Evolutionary conservation across 2,888 invertebrate species (phyloP).

Genomic region (Morpho deidamia): DNA sequence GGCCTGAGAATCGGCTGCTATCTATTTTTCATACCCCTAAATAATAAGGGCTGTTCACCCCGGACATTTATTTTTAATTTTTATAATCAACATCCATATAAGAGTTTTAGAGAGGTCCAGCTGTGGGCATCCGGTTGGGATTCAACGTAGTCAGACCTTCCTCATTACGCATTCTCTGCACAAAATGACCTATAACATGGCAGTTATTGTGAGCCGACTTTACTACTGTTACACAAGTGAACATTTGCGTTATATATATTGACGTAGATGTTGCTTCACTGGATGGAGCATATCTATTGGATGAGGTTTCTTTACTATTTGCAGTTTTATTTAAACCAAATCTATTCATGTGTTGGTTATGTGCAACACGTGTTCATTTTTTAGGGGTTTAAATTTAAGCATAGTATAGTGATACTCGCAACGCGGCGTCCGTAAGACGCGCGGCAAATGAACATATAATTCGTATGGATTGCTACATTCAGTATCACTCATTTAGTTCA

Average conservation of each 20-base stretch:
- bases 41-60: too few relatives aligned
- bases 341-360: neutral
- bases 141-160: slow-evolving; percentile 17
- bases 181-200: slow-evolving; percentile 59
- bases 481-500: too few relatives aligned
- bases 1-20: too few relatives aligned
- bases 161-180: slow-evolving; percentile 57
- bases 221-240: slow-evolving; percentile 65
- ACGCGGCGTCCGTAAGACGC: too few relatives aligned
- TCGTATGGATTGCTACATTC: too few relatives aligned
- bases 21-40: too few relatives aligned
- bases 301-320: neutral
- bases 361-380: neutral
- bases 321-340: neutral
- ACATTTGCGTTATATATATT: slow-evolving; percentile 40
- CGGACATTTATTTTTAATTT: too few relatives aligned
- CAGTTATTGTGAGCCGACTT: slow-evolving; percentile 52
- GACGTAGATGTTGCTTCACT: slow-evolving; percentile 24
- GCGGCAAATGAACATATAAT: too few relatives aligned
- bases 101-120: too few relatives aligned
- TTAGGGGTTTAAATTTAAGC: neutral
- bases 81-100: too few relatives aligned
- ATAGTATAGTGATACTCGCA: neutral
- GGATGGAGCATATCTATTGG: slow-evolving; percentile 25
- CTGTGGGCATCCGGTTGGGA: too few relatives aligned